These are phyloP conservation scores for Neoascia interrupta DNA, from an alignment of 2,888 invertebrate species.

Conservation along the genomic window DNA sequence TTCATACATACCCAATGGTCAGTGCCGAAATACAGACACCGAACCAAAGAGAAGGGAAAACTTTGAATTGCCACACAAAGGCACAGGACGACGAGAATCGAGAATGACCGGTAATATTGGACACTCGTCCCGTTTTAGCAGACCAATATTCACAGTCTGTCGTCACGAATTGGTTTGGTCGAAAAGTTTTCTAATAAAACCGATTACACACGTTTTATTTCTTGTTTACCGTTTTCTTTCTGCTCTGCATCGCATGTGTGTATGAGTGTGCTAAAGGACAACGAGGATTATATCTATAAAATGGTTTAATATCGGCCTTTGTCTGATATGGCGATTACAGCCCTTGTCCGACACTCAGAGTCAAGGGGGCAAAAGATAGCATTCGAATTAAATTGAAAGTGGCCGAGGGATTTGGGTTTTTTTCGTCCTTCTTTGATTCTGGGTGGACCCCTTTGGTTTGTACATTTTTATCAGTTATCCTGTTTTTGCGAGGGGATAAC, in stretches of 20 bases:
- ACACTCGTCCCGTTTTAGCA: slow-evolving; percentile 7
- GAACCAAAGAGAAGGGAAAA: slow-evolving; percentile 14
- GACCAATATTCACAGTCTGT: slow-evolving; percentile 36
- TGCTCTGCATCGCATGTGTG: neutral
- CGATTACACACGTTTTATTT: slow-evolving; percentile 70
- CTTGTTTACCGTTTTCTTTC: slow-evolving; percentile 60
- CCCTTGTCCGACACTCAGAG: slow-evolving; percentile 43
- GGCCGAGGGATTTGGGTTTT: slow-evolving; percentile 8
- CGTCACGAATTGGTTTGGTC: slow-evolving; percentile 46
- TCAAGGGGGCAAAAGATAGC: slow-evolving; percentile 30
- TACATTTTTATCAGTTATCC: neutral
- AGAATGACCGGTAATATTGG: slow-evolving; percentile 36
- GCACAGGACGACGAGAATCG: neutral
- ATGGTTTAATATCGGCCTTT: slow-evolving; percentile 42
- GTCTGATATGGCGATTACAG: slow-evolving; percentile 54
- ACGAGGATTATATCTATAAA: slow-evolving; percentile 62
- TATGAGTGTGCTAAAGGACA: slow-evolving; percentile 26
- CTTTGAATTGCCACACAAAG: slow-evolving; percentile 45
- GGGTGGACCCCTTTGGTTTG: no score
- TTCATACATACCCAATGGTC: slow-evolving; percentile 44
- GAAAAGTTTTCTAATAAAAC: slow-evolving; percentile 71
- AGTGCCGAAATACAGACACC: neutral
- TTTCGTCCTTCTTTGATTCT: neutral
- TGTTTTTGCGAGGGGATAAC: slow-evolving; percentile 25
- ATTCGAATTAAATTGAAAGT: slow-evolving; percentile 59